Base-by-base conservation (phyloP, 2,113 vertebrate genomes). In the Tretioscincus oriximinensis region DNA sequence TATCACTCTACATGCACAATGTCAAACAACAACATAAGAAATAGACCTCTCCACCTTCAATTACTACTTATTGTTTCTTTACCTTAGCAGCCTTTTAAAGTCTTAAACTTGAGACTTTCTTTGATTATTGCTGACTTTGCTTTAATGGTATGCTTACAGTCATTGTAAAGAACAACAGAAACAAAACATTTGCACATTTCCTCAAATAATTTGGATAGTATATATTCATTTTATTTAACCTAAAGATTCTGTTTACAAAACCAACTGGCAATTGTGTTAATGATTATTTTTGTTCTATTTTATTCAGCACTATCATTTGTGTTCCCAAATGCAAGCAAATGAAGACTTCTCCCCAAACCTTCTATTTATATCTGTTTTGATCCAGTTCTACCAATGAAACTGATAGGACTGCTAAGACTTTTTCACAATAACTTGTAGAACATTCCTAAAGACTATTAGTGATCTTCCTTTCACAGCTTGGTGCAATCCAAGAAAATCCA, bases 61-160 rank as follows among this genome's bases (percentile, higher is more conserved):
- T 80, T 80, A 80, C 35, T 60, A 72, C 51, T 73, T 73, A 49
- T 73, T 80, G 47, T 80, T 73, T 73, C 78, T 20, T 51, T 73
- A 21, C 65, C 69, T 72, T 61, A 73, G 64, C 60, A 24, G 29
- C 60, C 60, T 73, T 72, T 47, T 47, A 78, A 68, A 67, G 65
- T 11, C 21, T 68, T 61, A 31, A 61, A 51, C 29, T 22, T 61
- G 67, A 71, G 70, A n/a, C 28, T 60, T 54, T 41, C 22, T n/a
- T 41, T 60, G 21, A 69, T 41, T 78, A 11, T 41, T 70, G 12
- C 8, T 45, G 35, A 26, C 35, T 72, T 63, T 63, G 21, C 41
- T 54, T 64, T 79, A 79, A 71, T 71, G 68, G 45, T 41, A 49
- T 65, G 41, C 70, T 31, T 77, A 65, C 35, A 49, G 47, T 78